These are phyloP conservation scores for Campaea margaritaria DNA, from an alignment of 2,888 invertebrate genomes.

Conservation along the genomic window DNA sequence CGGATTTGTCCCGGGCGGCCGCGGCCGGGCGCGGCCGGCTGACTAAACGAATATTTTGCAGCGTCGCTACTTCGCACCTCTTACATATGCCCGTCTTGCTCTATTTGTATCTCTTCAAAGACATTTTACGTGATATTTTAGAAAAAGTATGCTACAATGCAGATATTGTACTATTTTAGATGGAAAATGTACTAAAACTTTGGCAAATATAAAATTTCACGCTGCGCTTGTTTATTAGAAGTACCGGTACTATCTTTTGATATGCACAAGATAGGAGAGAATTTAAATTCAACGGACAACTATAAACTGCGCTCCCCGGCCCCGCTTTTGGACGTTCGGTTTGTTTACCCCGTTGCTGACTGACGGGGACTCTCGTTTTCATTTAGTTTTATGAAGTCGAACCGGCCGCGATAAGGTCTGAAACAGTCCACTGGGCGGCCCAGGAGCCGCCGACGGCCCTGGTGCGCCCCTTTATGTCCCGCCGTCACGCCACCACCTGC, in stretches of 20 bases:
- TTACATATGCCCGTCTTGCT: neutral
- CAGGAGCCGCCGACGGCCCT: neutral
- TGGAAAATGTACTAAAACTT: too few species aligned
- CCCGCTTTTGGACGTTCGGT: slow-evolving; percentile 1
- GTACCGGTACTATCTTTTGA: slow-evolving; percentile 1
- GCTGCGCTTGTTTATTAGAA: too few species aligned
- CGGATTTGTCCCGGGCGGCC: neutral
- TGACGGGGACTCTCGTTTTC: slow-evolving; percentile 22
- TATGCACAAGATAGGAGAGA: neutral
- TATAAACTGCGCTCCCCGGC: slow-evolving; percentile 7
- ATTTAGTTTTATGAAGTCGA: slow-evolving; percentile 20
- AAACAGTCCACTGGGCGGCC: slow-evolving; percentile 3
- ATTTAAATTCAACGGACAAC: slow-evolving; percentile 1
- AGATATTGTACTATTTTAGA: too few species aligned
- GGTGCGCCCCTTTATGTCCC: neutral
- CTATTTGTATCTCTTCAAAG: neutral
- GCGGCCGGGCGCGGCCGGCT: neutral
- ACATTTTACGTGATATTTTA: neutral
- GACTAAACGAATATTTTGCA: neutral
- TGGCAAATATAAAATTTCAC: too few species aligned
- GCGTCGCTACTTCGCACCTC: neutral
- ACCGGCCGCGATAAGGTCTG: slow-evolving; percentile 9
- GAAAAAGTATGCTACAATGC: neutral
- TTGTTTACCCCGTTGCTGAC: slow-evolving; percentile 5
- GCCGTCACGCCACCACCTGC: slow-evolving; percentile 15